Evolutionary conservation across 2,888 invertebrate species (phyloP).

Genomic region (Euproctis similis): DNA sequence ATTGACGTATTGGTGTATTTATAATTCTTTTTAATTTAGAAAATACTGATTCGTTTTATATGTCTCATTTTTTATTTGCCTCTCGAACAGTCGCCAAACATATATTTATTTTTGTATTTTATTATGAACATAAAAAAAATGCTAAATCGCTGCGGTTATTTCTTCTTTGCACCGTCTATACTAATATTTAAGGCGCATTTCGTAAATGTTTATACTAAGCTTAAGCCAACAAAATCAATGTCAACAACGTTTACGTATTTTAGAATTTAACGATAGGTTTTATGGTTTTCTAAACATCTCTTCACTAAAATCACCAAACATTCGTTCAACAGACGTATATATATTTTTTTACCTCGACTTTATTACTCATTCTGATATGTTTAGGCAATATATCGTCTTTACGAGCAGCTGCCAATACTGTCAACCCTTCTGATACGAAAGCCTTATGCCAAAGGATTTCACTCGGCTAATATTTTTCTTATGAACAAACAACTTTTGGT

Average conservation of each 20-base stretch:
- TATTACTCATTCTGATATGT: conserved; percentile 28
- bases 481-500: too few relatives aligned
- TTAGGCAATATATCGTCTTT: conserved; percentile 40
- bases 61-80: too few relatives aligned
- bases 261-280: conserved; percentile 4
- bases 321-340: conserved; percentile 5
- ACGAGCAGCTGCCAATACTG: conserved; percentile 42
- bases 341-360: conserved; percentile 14
- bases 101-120: too few relatives aligned
- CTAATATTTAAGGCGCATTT: too few relatives aligned
- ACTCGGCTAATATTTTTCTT: conserved; percentile 14
- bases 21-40: too few relatives aligned
- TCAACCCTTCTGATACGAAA: conserved; percentile 25
- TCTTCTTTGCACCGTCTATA: too few relatives aligned
- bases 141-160: too few relatives aligned
- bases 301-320: conserved; percentile 13
- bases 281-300: conserved; percentile 12
- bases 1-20: too few relatives aligned
- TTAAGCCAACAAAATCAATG: background rate
- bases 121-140: too few relatives aligned
- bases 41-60: too few relatives aligned
- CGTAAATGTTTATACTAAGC: too few relatives aligned
- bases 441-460: conserved; percentile 12
- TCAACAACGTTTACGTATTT: conserved; percentile 1
- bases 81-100: too few relatives aligned